These are phyloP conservation scores for Drosophila algonquin DNA, from an alignment of 2,888 invertebrate genomes.

Conservation along the genomic window DNA sequence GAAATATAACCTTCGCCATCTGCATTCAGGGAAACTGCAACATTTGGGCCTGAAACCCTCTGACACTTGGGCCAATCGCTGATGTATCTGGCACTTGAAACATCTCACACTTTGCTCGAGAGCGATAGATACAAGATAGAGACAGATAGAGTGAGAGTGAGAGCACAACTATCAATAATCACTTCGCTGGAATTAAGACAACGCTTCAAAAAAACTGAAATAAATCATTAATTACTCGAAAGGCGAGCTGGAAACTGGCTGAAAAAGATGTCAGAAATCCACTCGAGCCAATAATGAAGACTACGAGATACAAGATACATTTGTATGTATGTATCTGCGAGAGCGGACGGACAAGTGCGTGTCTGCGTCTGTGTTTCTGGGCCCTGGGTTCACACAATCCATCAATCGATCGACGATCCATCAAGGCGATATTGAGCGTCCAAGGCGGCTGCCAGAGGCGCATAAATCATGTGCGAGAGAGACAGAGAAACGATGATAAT, in stretches of 20 bases:
- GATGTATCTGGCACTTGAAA: constrained; percentile 30
- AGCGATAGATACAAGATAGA: constrained; percentile 9
- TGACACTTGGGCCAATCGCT: constrained; percentile 22
- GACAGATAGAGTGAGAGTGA: constrained; percentile 24
- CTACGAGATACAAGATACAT: constrained; percentile 29
- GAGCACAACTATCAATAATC: constrained; percentile 63
- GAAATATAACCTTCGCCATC: constrained; percentile 14
- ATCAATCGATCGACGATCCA: constrained; percentile 74
- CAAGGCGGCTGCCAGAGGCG: constrained; percentile 22
- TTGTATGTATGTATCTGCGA: not conserved
- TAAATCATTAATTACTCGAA: constrained; percentile 73
- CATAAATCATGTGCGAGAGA: constrained; percentile 64
- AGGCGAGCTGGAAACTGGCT: constrained; percentile 57
- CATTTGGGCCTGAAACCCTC: constrained; percentile 3
- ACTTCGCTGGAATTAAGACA: constrained; percentile 71
- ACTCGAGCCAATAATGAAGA: constrained; percentile 57
- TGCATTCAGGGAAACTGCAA: constrained; percentile 16
- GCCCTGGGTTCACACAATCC: constrained; percentile 70
- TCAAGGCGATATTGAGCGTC: constrained; percentile 69
- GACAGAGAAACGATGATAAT: constrained; percentile 59
- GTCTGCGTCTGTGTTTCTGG: not conserved
- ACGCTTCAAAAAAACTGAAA: constrained; percentile 58
- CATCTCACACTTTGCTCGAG: constrained; percentile 27
- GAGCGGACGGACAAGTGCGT: constrained; percentile 66
- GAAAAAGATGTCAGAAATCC: constrained; percentile 74